phyloP scores from a whole-genome alignment of 2,888 invertebrate genomes.

The Tetragnatha montana region DNA sequence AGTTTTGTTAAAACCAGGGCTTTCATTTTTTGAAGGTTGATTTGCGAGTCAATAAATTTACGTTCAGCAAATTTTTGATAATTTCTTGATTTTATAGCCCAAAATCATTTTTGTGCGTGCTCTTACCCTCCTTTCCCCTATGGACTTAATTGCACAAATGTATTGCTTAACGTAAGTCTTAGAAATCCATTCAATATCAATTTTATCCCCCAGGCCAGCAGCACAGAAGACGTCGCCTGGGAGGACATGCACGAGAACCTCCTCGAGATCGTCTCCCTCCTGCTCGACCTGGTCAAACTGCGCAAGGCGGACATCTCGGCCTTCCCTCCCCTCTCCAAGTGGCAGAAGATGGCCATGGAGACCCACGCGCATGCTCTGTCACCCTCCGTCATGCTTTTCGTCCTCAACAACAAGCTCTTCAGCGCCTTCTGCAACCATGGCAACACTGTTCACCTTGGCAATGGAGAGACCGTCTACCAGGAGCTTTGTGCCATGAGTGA shows the following conservation, averaged over 20 bases:
- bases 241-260: constrained; percentile 52
- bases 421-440: constrained; percentile 39
- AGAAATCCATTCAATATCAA: too few relatives aligned
- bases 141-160: too few relatives aligned
- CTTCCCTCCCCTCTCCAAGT: constrained; percentile 35
- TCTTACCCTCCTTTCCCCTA: too few relatives aligned
- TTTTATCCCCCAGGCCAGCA: constrained; percentile 33
- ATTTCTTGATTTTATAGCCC: too few relatives aligned
- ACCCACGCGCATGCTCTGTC: constrained; percentile 14
- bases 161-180: too few relatives aligned
- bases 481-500: constrained; percentile 51
- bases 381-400: constrained; percentile 48
- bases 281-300: constrained; percentile 16
- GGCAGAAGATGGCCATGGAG: constrained; percentile 46
- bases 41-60: too few relatives aligned
- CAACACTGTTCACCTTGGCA: not conserved
- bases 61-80: too few relatives aligned
- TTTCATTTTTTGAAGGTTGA: too few relatives aligned
- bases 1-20: too few relatives aligned
- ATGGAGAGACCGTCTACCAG: not conserved
- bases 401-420: constrained; percentile 45
- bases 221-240: constrained; percentile 52
- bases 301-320: constrained; percentile 34
- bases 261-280: constrained; percentile 21
- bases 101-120: too few relatives aligned